Evolutionary conservation across 2,888 invertebrate genomes (phyloP).

Genomic region (Ormyrus thymus): DNA sequence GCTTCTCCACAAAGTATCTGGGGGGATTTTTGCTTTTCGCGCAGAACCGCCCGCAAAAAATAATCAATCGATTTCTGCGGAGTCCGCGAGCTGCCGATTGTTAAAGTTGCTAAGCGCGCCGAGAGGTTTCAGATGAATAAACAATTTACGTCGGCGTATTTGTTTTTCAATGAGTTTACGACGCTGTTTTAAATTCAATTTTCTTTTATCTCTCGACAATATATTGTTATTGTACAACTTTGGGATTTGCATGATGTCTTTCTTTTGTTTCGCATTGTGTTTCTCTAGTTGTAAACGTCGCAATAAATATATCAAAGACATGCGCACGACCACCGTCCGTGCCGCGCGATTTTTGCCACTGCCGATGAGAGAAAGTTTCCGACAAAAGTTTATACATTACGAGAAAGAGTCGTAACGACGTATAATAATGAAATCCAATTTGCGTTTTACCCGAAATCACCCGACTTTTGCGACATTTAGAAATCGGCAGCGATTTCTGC

Average conservation of each 20-base stretch:
- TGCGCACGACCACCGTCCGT: conserved; percentile 5
- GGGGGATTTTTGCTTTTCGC: too few relatives aligned
- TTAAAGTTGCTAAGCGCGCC: background rate
- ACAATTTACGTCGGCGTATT: conserved; percentile 24
- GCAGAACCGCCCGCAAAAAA: too few relatives aligned
- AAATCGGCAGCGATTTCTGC: too few relatives aligned
- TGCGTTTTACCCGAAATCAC: too few relatives aligned
- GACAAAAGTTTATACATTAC: conserved; percentile 9
- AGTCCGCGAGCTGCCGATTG: too few relatives aligned
- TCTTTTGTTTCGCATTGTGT: conserved; percentile 36
- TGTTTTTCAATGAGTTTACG: conserved; percentile 32
- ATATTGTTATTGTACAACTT: conserved; percentile 29
- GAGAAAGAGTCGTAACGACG: too few relatives aligned
- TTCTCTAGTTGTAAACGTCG: conserved; percentile 35
- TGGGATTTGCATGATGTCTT: conserved; percentile 34
- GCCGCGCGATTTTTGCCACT: conserved; percentile 20
- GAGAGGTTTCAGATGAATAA: conserved; percentile 1
- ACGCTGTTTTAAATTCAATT: conserved; percentile 31
- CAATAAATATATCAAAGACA: conserved; percentile 30
- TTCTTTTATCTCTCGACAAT: conserved; percentile 10
- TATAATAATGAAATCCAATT: too few relatives aligned
- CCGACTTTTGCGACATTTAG: too few relatives aligned
- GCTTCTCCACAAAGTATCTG: too few relatives aligned
- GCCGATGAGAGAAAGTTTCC: background rate
- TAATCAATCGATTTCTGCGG: too few relatives aligned